Base-by-base conservation (phyloP, 2,888 invertebrate genomes). In the Caenorhabditis sp. region DNA sequence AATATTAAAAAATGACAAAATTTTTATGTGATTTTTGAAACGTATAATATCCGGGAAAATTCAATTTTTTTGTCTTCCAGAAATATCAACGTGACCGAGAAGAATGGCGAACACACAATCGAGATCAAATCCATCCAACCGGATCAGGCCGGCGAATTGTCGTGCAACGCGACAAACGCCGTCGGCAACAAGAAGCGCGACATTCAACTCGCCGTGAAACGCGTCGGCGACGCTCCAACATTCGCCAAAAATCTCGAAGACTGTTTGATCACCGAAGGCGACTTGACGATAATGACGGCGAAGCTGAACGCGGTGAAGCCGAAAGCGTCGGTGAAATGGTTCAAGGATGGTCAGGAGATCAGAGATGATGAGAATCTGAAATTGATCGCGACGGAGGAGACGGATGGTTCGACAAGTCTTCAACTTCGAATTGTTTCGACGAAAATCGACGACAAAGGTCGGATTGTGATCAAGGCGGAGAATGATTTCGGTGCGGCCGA, bases 251-350 rank as follows among this genome's bases (percentile, higher is more conserved):
- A 80, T 51, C 72, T 81, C 6, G 78, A 78, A 66, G 86, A 86
- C 69, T 79, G 79, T 0, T 59, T 86, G 67, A 82, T 84, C 31
- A 79, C 81, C 12, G 86, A 87, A 59, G 77, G 82, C 23, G 84
- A 87, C 23, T 65, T 81, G n/a, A 75, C 86, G 23, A 59, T 85
- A 24, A 86, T 86, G 85, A 78, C 81, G 49, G 85, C 85, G 5
- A 76, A 80, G 49, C 58, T 86, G 65, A 85, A 82, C 58, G 53
- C 72, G 17, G 75, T 75, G 3, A 71, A 72, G 24, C 77, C 74
- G 24, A 70, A 73, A 54, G 67, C 97, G 0, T 93, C 94, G 75
- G 92, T 97, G 77, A 94, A 93, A 88, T 97, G 96, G 95, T 94
- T 93, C 88, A 94, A 94, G 89, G 96, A 97, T 88, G 85, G 84